Percentiles rank a stretch among this genome's conserved stretches.
Evolutionary conservation across 1,140 invertebrate species (phyloP).

Genomic region (Cherax quadricarinatus): DNA sequence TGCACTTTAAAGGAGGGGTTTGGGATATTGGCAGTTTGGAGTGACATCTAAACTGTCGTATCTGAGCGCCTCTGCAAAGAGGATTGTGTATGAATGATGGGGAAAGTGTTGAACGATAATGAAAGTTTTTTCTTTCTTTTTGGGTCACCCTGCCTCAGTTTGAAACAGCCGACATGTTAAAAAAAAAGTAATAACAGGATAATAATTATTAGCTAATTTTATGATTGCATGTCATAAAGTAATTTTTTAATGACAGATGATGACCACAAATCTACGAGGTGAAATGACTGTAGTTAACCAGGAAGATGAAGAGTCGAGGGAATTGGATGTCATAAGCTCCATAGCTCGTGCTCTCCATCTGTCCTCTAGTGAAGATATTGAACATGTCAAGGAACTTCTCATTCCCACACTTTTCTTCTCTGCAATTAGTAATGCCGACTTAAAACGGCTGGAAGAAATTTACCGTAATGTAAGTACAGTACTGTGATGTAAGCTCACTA

Average conservation of each 20-base stretch:
- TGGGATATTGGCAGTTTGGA: no score
- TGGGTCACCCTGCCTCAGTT: no score
- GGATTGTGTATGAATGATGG: no score
- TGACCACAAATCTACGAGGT: conserved; percentile 82
- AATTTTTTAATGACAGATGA: conserved; percentile 80
- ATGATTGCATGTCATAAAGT: not conserved
- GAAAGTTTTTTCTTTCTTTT: no score
- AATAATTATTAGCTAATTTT: no score
- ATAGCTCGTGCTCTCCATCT: conserved; percentile 83
- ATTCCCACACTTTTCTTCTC: conserved; percentile 87
- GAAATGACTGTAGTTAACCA: conserved; percentile 74
- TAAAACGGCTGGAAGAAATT: conserved; percentile 76
- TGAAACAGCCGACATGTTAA: no score
- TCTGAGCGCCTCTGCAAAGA: no score
- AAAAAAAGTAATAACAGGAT: no score
- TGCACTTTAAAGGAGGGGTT: no score
- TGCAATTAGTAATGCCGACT: conserved; percentile 83
- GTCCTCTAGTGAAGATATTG: conserved; percentile 83
- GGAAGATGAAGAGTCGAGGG: conserved; percentile 75
- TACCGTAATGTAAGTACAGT: conserved; percentile 46
- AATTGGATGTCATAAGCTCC: conserved; percentile 83
- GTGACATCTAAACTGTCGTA: no score
- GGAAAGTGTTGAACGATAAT: no score
- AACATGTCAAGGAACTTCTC: conserved; percentile 84
- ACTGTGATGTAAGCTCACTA: not conserved